Percentiles rank a stretch among this genome's conserved stretches.
These are phyloP conservation scores for Tenthredo mesomela DNA, from an alignment of 2,888 invertebrate species.

Conservation along the genomic window DNA sequence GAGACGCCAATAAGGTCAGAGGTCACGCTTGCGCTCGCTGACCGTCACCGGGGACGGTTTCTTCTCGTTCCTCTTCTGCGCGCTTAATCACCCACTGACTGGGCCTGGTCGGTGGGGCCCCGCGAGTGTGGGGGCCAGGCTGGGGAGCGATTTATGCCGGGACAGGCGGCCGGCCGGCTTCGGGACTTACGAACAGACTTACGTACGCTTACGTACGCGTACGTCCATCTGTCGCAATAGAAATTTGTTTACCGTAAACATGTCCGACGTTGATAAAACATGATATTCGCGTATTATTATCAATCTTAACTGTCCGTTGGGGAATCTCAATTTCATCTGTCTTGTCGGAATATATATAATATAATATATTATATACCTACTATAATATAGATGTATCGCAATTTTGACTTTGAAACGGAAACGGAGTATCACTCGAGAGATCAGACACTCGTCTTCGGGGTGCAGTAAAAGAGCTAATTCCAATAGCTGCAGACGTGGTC, in stretches of 20 bases:
- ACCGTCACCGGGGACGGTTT: slow-evolving; percentile 76
- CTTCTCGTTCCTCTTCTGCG: slow-evolving; percentile 63
- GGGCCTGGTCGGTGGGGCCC: slow-evolving; percentile 54
- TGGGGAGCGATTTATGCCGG: slow-evolving; percentile 50
- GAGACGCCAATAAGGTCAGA: slow-evolving; percentile 71
- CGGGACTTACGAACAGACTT: slow-evolving; percentile 21
- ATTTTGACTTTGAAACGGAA: slow-evolving; percentile 17
- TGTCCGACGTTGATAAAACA: slow-evolving; percentile 25
- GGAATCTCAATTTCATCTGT: background rate
- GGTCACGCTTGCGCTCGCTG: slow-evolving; percentile 77
- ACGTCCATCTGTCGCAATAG: slow-evolving; percentile 44
- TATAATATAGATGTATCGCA: background rate
- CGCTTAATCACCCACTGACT: slow-evolving; percentile 54
- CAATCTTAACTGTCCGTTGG: background rate
- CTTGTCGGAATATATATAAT: background rate
- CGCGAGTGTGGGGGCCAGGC: slow-evolving; percentile 48
- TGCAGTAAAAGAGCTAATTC: background rate
- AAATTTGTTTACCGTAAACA: slow-evolving; percentile 50
- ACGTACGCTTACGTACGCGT: slow-evolving; percentile 7
- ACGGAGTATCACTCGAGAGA: background rate
- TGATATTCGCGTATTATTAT: background rate
- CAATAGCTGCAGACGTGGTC: background rate
- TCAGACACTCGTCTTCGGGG: background rate
- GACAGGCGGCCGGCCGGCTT: slow-evolving; percentile 44
- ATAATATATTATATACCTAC: too few species aligned